These are phyloP conservation scores for Cheilosia pagana DNA, from an alignment of 2,888 invertebrate genomes.

Conservation along the genomic window DNA sequence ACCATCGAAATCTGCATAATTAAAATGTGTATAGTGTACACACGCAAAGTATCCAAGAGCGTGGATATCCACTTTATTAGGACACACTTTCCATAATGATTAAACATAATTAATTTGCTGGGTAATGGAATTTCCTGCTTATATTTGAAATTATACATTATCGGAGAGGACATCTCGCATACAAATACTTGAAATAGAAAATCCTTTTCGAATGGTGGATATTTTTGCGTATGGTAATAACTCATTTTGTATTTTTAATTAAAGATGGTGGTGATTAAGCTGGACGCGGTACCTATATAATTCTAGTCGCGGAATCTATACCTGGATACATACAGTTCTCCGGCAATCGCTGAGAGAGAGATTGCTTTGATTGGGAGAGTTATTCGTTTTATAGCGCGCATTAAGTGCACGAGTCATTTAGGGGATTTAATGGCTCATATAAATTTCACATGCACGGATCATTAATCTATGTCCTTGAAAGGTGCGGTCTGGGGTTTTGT, in stretches of 20 bases:
- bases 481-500: slow-evolving; percentile 1
- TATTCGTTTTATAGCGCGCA: neutral
- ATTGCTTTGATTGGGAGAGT: slow-evolving; percentile 11
- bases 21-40: slow-evolving; percentile 3
- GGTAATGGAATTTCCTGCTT: slow-evolving; percentile 34
- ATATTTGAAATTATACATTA: slow-evolving; percentile 32
- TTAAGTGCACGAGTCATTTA: slow-evolving; percentile 16
- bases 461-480: slow-evolving; percentile 17
- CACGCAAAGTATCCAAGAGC: neutral
- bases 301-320: slow-evolving; percentile 1
- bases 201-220: slow-evolving; percentile 28
- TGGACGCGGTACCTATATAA: neutral
- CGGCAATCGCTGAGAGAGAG: neutral
- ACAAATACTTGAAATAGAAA: slow-evolving; percentile 4
- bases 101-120: slow-evolving; percentile 24
- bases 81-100: slow-evolving; percentile 2
- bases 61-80: neutral
- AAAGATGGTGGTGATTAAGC: slow-evolving; percentile 41
- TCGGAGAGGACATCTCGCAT: slow-evolving; percentile 26
- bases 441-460: slow-evolving; percentile 8
- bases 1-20: neutral
- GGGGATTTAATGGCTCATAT: neutral
- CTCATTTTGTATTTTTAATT: slow-evolving; percentile 44
- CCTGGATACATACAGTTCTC: neutral
- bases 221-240: slow-evolving; percentile 14